phyloP scores from a whole-genome alignment of 2,888 invertebrate genomes.

The Drosophila prostipennis region DNA sequence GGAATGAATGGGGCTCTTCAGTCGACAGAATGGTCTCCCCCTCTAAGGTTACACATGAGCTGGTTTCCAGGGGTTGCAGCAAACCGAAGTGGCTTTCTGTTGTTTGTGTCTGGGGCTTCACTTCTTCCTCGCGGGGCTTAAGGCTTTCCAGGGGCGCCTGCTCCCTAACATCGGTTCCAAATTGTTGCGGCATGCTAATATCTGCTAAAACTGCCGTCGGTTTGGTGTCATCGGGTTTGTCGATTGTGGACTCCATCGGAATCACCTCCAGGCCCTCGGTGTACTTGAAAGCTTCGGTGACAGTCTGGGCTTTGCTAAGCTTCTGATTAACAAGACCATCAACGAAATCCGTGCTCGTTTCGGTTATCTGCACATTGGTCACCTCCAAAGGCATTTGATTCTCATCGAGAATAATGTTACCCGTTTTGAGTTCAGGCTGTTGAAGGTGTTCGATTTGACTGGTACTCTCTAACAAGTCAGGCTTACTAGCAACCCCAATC shows the following conservation, averaged over 20 bases:
- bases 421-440: conserved; percentile 47
- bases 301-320: conserved; percentile 28
- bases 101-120: conserved; percentile 53
- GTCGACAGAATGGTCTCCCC: conserved; percentile 59
- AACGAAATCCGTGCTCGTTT: conserved; percentile 52
- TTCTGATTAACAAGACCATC: conserved; percentile 21
- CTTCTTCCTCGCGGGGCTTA: conserved; percentile 26
- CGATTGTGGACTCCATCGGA: conserved; percentile 61
- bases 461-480: conserved; percentile 64
- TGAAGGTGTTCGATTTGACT: conserved; percentile 32
- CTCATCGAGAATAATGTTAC: conserved; percentile 35
- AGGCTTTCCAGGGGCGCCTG: conserved; percentile 69
- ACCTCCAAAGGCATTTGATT: conserved; percentile 65
- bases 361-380: conserved; percentile 65
- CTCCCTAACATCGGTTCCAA: conserved; percentile 53
- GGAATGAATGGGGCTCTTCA: conserved; percentile 35
- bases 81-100: conserved; percentile 52
- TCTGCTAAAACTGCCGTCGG: conserved; percentile 59
- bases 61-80: conserved; percentile 69
- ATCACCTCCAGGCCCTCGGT: conserved; percentile 61
- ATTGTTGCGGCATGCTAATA: conserved; percentile 50
- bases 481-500: conserved; percentile 58
- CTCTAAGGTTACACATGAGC: conserved; percentile 60
- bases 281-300: conserved; percentile 55
- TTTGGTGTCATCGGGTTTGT: conserved; percentile 37